A percentile compares a stretch with the other conserved stretches of the same genome.
These are phyloP conservation scores for Zalophus californianus DNA, from an alignment of 2,797 vertebrate species.

Conservation along the genomic window DNA sequence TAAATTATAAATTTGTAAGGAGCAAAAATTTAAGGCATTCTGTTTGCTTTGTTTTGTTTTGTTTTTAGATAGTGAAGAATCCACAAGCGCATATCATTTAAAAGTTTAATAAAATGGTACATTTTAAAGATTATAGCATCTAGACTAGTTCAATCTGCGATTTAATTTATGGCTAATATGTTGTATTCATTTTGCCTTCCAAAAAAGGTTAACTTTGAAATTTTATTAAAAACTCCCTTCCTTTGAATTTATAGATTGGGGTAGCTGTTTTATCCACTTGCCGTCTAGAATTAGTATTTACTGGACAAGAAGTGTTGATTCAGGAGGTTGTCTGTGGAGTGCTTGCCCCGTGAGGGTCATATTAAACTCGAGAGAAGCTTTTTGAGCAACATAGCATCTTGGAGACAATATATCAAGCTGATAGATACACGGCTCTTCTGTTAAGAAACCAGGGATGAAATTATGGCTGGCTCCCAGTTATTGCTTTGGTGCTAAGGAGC, in stretches of 20 bases:
- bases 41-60: background rate
- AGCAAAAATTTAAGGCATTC: background rate
- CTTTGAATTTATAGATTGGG: conserved; percentile 64
- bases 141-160: background rate
- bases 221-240: conserved; percentile 52
- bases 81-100: background rate
- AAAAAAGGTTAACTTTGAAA: conserved; percentile 64
- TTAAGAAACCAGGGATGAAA: conserved; percentile 83
- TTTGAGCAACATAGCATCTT: conserved; percentile 87
- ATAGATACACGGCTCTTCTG: conserved; percentile 85
- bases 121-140: conserved; percentile 39
- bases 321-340: conserved; percentile 88
- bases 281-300: conserved; percentile 87
- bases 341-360: conserved; percentile 87
- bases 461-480: conserved; percentile 86
- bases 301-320: conserved; percentile 87
- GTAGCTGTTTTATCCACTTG: conserved; percentile 77
- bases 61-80: background rate
- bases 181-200: conserved; percentile 49
- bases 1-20: background rate
- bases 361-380: conserved; percentile 87
- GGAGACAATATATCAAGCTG: conserved; percentile 86
- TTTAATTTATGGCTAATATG: conserved; percentile 51
- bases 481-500: conserved; percentile 84
- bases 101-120: conserved; percentile 47